A percentile compares a stretch with the other conserved stretches of the same genome.
Conservation (phyloP, 1,140 invertebrate species). For the Ditylenchus dipsaci region DNA sequence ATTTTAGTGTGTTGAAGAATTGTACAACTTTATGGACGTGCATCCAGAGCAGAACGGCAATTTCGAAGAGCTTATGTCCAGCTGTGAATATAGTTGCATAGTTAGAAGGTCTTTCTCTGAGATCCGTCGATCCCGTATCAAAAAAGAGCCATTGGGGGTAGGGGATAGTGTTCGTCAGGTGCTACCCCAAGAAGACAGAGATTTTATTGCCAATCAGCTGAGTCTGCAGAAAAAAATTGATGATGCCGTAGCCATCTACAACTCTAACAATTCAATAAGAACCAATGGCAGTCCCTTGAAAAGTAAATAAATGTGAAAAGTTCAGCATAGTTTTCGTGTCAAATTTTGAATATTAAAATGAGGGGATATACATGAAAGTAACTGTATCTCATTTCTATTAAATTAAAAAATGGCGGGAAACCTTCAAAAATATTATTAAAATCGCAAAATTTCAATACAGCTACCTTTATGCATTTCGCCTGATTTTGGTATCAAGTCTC, state of each 20-base stretch:
- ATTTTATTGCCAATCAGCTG: slow-evolving; percentile 20
- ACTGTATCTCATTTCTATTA: no score
- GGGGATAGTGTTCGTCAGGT: slow-evolving; percentile 23
- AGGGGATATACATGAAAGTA: no score
- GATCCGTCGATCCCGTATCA: slow-evolving; percentile 19
- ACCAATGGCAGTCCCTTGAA: not conserved
- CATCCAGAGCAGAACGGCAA: slow-evolving; percentile 17
- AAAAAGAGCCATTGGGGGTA: slow-evolving; percentile 12
- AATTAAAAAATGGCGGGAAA: no score
- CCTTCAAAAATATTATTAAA: no score
- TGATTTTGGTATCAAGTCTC: no score
- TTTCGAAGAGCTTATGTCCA: slow-evolving; percentile 28
- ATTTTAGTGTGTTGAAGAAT: slow-evolving; percentile 27
- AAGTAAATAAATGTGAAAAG: no score
- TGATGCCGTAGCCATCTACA: not conserved
- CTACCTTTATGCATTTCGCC: no score
- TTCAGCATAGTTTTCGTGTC: no score
- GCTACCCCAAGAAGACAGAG: slow-evolving; percentile 14
- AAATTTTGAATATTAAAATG: no score
- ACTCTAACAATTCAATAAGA: not conserved
- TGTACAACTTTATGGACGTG: slow-evolving; percentile 36
- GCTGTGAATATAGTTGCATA: slow-evolving; percentile 17
- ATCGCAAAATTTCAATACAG: no score
- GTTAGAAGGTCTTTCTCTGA: slow-evolving; percentile 23
- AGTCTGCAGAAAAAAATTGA: slow-evolving; percentile 8